These are phyloP conservation scores for Oreochromis niloticus DNA, from an alignment of 2,113 vertebrate species.

Conservation along the genomic window DNA sequence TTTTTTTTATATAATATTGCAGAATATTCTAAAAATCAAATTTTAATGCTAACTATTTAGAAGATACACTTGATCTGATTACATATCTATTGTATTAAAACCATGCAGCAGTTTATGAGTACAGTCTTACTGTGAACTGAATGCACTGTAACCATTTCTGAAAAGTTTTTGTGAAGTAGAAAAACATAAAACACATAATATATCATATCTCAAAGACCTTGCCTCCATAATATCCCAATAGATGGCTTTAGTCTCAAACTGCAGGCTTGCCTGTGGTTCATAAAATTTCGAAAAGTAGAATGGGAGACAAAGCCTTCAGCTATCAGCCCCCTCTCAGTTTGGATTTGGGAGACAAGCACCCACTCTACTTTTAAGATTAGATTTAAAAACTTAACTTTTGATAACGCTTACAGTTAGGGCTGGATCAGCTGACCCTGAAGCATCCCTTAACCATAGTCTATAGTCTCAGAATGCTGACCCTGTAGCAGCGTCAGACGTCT, in stretches of 20 bases:
- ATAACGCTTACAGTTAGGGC: not conserved
- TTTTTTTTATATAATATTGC: not conserved
- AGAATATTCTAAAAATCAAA: not conserved
- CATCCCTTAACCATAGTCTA: not conserved
- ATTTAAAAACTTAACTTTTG: not conserved
- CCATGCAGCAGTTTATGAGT: not conserved
- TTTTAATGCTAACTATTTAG: not conserved
- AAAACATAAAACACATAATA: not conserved
- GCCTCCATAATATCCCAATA: not conserved
- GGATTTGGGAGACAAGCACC: not conserved
- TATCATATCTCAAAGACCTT: not conserved
- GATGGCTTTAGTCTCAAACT: not conserved
- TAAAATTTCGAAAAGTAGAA: not conserved
- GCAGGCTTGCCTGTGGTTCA: not conserved
- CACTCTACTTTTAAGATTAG: not conserved
- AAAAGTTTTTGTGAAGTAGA: not conserved
- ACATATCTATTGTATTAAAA: not conserved
- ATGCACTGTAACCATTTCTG: not conserved
- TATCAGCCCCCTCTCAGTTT: not conserved
- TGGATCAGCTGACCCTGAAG: not conserved
- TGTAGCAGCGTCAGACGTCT: accelerated
- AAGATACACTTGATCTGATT: not conserved
- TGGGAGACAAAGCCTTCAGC: not conserved
- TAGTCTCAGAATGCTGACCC: not conserved
- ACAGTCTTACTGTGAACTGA: not conserved